Evolutionary conservation across 2,888 invertebrate species (phyloP), one percentile per base, ranked within the genome.

Genomic region (Troides oblongomaculatus): DNA sequence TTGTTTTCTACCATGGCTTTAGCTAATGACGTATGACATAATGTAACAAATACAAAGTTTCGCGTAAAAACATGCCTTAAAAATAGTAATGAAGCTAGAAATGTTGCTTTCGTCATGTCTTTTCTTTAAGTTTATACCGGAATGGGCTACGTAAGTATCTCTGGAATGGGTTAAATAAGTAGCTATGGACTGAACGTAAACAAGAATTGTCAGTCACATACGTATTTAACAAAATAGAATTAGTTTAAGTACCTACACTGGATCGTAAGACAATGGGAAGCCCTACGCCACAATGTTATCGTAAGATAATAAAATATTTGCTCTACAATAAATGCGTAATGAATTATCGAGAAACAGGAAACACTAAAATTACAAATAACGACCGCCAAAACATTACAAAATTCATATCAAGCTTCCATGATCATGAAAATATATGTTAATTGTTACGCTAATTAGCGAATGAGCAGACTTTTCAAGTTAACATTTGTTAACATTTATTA

Each of bases 351-450:
- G 12, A 53, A 67, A 69, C 62, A 66, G 46, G 71, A 61, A 72
- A 75, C 72, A 76, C 70, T 69, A 72, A 64, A 69, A 66, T 64
- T 85, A 50, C 30, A 30, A 5, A 61, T 69, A 59, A 59, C 57
- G 18, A 53, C 57, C 25, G 64, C 21, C 61, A 64, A 61, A 66
- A 60, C 39, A 59, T 56, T 60, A 50, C 53, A 12, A 63, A 56
- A 36, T 77, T 77, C 72, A 74, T 77, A 78, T 79, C 77, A 79
- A 79, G 72, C 74, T 80, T 80, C 80, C 79, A 79, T 73, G 81
- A 79, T 78, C 83, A 78, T 81, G 83, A 79, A 30, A 85, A 86
- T 81, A 74, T 80, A 82, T 83, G 86, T 79, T 89, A 89, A 92
- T 87, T 84, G 80, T 79, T 75, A 71, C 78, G 82, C 80, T 88